Base-by-base conservation (phyloP, 2,797 vertebrate genomes). In the Enteromius paludinosus region DNA sequence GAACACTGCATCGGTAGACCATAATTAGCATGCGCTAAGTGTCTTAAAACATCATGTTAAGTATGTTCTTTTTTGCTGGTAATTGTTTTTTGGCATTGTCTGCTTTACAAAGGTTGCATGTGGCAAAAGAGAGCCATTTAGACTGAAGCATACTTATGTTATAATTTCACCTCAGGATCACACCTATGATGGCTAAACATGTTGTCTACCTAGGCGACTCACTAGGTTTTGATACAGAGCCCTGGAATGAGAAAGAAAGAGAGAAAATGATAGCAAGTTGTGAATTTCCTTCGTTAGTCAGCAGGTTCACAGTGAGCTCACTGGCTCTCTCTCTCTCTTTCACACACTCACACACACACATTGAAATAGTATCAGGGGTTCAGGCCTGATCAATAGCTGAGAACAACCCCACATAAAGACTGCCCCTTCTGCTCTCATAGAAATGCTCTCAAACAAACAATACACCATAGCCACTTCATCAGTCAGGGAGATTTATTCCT, bases 371-470 rank as follows among this genome's bases (percentile, higher is more conserved):
- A 62, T 25, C 59, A 30, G 25, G 59, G 76, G 68, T 71, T 85
- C 88, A 86, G 30, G 71, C 74, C 80, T 89, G 89, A 93, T 93
- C 92, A 93, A 92, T 92, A 91, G 90, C 86, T 81, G 76, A 64
- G 86, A 87, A 87, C 81, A 82, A 43, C 86, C 78, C 77, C 87
- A 85, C 80, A 94, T 91, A 92, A 92, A 93, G 88, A 89, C 86
- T 81, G 79, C 87, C 87, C 79, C 70, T 30, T 56, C 81, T 70
- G 54, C 71, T 83, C 77, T 66, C 71, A 76, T 11, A 69, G 68
- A 25, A 14, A 14, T 6, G 56, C 4, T 61, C 41, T 75, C 65
- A 59, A 38, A 25, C 3, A 28, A 11, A 87, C 88, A 89, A 84
- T 79, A 85, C 62, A 61, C 41, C 83, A 64, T 66, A 35, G 28